Conservation (phyloP, 2,797 vertebrate species). For the Capromys pilorides region DNA sequence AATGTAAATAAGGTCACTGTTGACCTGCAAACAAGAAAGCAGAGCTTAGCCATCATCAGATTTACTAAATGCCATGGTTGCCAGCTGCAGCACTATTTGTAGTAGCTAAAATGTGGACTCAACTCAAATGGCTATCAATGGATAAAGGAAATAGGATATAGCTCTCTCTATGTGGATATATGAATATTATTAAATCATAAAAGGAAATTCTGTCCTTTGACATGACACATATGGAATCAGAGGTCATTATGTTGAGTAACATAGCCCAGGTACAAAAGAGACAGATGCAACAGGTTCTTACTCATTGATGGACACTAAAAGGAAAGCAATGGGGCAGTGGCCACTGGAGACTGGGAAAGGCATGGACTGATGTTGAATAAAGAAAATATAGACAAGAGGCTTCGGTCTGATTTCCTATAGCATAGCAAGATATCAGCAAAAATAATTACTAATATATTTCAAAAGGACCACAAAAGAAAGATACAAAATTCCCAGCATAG, state of each 20-base stretch:
- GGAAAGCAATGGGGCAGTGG: not conserved
- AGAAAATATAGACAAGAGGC: not conserved
- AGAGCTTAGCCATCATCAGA: not conserved
- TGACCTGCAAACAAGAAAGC: constrained; percentile 88
- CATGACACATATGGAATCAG: not conserved
- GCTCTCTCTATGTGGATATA: not conserved
- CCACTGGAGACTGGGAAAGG: not conserved
- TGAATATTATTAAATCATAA: not conserved
- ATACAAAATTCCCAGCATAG: not conserved
- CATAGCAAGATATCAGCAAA: not conserved
- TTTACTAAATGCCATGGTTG: not conserved
- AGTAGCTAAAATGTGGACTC: not conserved
- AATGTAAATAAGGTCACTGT: constrained; percentile 95
- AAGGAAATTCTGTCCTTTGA: not conserved
- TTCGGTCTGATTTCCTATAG: not conserved
- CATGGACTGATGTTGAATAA: not conserved
- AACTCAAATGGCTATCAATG: not conserved
- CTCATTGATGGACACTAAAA: not conserved
- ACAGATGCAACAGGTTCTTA: not conserved
- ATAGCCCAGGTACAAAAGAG: not conserved
- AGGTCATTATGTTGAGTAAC: not conserved
- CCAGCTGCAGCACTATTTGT: not conserved
- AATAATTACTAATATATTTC: not conserved
- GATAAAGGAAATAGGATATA: not conserved
- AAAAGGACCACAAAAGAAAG: not conserved